Evolutionary conservation across 2,888 invertebrate species (phyloP).

Genomic region (Ceraclea dissimilis): DNA sequence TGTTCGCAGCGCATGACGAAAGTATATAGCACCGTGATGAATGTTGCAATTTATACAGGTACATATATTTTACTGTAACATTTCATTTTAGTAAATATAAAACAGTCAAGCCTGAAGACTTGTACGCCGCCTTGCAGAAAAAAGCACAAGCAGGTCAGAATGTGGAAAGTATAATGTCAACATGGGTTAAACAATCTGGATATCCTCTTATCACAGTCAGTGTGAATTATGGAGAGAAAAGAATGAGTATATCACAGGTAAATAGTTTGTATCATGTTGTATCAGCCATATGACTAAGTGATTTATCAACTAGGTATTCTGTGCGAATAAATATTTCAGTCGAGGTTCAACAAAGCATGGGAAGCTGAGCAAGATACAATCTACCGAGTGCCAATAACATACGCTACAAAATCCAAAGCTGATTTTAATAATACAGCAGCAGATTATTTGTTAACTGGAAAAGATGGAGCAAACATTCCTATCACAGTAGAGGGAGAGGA

Average conservation of each 20-base stretch:
- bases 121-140: constrained; percentile 43
- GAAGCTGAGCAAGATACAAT: constrained; percentile 29
- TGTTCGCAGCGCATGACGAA: too few species aligned
- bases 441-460: constrained; percentile 4
- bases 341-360: constrained; percentile 20
- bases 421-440: constrained; percentile 42
- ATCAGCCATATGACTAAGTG: too few species aligned
- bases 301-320: too few species aligned
- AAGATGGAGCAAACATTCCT: not conserved
- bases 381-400: constrained; percentile 42
- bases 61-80: too few species aligned
- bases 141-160: constrained; percentile 30
- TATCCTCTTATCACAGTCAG: constrained; percentile 52
- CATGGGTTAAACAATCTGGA: constrained; percentile 56
- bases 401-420: constrained; percentile 37
- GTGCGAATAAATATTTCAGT: constrained; percentile 9
- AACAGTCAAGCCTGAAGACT: constrained; percentile 41
- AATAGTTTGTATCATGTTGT: not conserved
- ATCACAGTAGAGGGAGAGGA: constrained; percentile 38
- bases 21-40: too few species aligned
- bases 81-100: constrained; percentile 3
- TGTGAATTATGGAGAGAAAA: constrained; percentile 40
- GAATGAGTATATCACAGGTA: constrained; percentile 42
- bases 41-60: too few species aligned
- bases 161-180: constrained; percentile 44